phyloP scores from a whole-genome alignment of 2,888 invertebrate genomes.

The Steinernema carpocapsae region DNA sequence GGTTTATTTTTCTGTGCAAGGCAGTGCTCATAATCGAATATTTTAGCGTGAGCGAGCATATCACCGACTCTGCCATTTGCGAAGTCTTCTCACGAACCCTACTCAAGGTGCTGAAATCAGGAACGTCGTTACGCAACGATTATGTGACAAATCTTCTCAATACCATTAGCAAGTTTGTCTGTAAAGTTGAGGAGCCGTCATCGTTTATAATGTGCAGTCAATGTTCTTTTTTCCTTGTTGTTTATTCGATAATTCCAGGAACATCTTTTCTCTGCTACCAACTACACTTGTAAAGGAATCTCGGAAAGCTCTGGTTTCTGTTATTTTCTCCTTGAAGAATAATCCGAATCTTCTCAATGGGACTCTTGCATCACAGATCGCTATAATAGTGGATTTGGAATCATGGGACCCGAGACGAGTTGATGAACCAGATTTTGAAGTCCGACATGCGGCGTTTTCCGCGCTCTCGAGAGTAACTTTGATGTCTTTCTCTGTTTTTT shows the following conservation, averaged over 20 bases:
- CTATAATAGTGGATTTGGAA: conserved; percentile 75
- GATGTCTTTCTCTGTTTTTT: neutral
- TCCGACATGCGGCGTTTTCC: conserved; percentile 79
- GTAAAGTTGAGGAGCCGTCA: conserved; percentile 46
- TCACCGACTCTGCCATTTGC: conserved; percentile 51
- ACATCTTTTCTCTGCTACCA: neutral
- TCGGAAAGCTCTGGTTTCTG: neutral
- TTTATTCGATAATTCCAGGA: neutral
- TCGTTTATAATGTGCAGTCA: conserved; percentile 39
- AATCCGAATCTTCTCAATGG: neutral
- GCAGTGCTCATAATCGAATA: neutral
- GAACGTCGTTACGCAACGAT: neutral
- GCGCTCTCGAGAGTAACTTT: conserved; percentile 70
- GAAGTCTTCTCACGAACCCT: conserved; percentile 52
- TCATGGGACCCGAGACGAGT: conserved; percentile 85
- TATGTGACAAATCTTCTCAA: conserved; percentile 46
- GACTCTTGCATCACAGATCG: neutral
- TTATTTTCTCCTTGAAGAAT: neutral
- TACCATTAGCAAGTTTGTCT: conserved; percentile 50
- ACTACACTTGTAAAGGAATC: neutral
- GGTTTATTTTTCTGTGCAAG: neutral
- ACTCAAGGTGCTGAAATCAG: conserved; percentile 36
- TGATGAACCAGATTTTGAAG: conserved; percentile 90
- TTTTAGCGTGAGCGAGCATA: conserved; percentile 52
- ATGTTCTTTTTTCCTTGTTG: neutral